phyloP scores from a whole-genome alignment of 2,797 vertebrate species.

The Nannoperca australis region DNA sequence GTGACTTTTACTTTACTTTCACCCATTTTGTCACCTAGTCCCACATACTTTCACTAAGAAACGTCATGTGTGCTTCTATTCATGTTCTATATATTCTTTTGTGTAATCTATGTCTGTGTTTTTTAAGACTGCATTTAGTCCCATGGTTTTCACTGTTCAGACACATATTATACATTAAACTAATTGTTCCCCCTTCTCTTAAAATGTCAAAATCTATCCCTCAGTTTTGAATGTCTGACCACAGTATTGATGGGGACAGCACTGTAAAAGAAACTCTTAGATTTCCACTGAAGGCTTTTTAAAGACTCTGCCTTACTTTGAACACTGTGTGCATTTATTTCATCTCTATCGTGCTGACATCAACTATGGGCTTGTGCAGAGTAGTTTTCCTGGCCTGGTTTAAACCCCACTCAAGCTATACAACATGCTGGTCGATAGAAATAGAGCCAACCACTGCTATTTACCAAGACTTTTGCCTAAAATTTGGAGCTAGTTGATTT shows the following conservation, averaged over 20 bases:
- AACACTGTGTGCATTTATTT: background rate
- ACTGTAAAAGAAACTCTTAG: background rate
- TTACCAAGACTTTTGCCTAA: background rate
- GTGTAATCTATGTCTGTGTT: background rate
- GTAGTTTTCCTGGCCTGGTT: background rate
- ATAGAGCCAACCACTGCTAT: too few relatives aligned
- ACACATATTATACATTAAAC: background rate
- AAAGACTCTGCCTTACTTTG: background rate
- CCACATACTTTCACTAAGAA: background rate
- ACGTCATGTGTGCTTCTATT: background rate
- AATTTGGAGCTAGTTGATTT: background rate
- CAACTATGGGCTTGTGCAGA: background rate
- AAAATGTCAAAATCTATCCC: background rate
- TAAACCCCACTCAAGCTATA: background rate
- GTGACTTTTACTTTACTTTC: too few relatives aligned
- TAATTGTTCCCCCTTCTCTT: background rate
- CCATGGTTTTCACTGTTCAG: background rate
- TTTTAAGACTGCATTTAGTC: background rate
- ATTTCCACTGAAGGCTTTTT: background rate
- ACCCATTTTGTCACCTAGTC: background rate
- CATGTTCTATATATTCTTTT: background rate
- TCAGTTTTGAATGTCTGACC: background rate
- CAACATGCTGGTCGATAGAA: background rate
- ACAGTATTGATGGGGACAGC: background rate
- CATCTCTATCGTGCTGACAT: background rate